These are phyloP conservation scores for Sceloporus tristichus DNA, from an alignment of 2,113 vertebrate species.

Conservation along the genomic window DNA sequence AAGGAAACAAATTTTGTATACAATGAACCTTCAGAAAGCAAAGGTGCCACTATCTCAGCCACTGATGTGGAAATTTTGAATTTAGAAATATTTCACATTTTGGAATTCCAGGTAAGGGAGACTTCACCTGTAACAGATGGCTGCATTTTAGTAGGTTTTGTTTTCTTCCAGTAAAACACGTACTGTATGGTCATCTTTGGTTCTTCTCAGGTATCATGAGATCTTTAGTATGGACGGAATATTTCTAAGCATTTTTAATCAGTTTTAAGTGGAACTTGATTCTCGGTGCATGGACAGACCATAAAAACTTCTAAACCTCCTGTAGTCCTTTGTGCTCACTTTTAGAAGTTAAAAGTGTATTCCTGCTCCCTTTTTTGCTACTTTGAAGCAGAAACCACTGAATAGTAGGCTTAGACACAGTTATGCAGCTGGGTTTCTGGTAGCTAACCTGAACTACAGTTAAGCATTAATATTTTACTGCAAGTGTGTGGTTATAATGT, in stretches of 20 bases:
- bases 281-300: no score
- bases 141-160: neutral
- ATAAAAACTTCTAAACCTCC: neutral
- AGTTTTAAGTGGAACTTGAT: neutral
- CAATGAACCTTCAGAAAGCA: no score
- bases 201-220: neutral
- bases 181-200: neutral
- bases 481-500: neutral
- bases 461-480: neutral
- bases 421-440: neutral
- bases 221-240: neutral
- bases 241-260: no score
- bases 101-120: no score
- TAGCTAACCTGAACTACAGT: neutral
- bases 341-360: neutral
- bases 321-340: neutral
- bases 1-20: no score
- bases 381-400: neutral
- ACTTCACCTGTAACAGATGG: no score
- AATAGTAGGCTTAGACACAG: neutral
- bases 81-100: no score
- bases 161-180: neutral
- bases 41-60: no score
- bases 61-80: no score
- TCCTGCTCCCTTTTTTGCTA: neutral